Evolutionary conservation across 2,113 vertebrate genomes (phyloP).

Genomic region (Nibea albiflora): DNA sequence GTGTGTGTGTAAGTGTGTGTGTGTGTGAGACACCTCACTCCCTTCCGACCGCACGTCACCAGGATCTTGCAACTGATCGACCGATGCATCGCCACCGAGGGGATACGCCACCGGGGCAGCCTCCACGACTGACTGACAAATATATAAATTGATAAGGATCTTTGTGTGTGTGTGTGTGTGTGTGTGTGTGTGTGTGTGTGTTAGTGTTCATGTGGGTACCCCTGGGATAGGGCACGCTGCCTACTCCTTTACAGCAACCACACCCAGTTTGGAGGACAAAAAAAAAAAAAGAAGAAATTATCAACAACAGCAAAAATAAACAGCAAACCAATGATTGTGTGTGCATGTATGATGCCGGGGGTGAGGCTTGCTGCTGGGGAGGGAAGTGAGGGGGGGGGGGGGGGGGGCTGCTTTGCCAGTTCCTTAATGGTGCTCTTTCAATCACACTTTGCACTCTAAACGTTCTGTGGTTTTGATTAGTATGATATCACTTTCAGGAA

Average conservation of each 20-base stretch:
- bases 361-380: slow-evolving; percentile 29
- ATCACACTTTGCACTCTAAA: slow-evolving; percentile 96
- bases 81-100: slow-evolving; percentile 35
- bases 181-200: neutral
- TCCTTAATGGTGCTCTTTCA: slow-evolving; percentile 94
- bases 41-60: slow-evolving; percentile 60
- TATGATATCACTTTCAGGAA: slow-evolving; percentile 93
- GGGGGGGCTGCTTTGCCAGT: slow-evolving; percentile 63
- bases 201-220: slow-evolving; percentile 20
- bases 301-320: slow-evolving; percentile 75
- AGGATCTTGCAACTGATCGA: slow-evolving; percentile 48
- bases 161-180: slow-evolving; percentile 42
- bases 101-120: slow-evolving; percentile 62
- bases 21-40: slow-evolving; percentile 58
- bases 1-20: slow-evolving; percentile 32
- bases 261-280: slow-evolving; percentile 88
- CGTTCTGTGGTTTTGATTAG: slow-evolving; percentile 97
- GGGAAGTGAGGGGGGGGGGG: neutral
- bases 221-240: slow-evolving; percentile 57
- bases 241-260: slow-evolving; percentile 82
- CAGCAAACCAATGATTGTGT: slow-evolving; percentile 60
- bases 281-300: slow-evolving; percentile 61
- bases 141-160: slow-evolving; percentile 62
- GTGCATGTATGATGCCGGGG: slow-evolving; percentile 37
- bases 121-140: slow-evolving; percentile 63